These are phyloP conservation scores for Halictus rubicundus DNA, from an alignment of 1,140 invertebrate species.

Conservation along the genomic window DNA sequence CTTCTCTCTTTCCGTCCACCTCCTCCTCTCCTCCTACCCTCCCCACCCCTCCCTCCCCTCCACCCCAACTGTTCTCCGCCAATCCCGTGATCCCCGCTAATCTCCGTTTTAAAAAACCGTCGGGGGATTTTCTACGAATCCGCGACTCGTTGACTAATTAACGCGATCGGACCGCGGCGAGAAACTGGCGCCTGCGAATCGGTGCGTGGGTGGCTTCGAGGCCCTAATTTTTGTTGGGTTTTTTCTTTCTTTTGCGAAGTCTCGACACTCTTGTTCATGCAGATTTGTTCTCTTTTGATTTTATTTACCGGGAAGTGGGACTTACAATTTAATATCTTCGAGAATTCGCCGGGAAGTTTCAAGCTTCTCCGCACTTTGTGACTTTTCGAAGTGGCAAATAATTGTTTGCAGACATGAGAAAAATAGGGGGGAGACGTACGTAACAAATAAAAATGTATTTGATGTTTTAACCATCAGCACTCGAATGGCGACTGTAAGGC, in stretches of 20 bases:
- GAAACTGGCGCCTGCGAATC: background rate
- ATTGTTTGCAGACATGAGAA: too few species aligned
- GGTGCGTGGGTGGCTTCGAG: background rate
- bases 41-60: background rate
- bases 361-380: too few species aligned
- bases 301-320: too few species aligned
- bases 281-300: too few species aligned
- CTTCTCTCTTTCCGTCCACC: constrained; percentile 46
- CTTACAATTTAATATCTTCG: too few species aligned
- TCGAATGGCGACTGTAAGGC: too few species aligned
- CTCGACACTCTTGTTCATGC: background rate
- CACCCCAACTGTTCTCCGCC: background rate
- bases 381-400: too few species aligned
- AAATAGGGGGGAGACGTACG: too few species aligned
- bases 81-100: background rate
- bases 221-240: too few species aligned
- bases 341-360: too few species aligned
- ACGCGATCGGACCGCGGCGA: background rate
- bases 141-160: constrained; percentile 22
- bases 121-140: constrained; percentile 11
- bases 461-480: too few species aligned
- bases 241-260: background rate
- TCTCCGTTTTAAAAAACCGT: constrained; percentile 36
- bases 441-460: too few species aligned
- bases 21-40: background rate